These are phyloP conservation scores for Epinotia brunnichana DNA, from an alignment of 2,888 invertebrate genomes.

Conservation along the genomic window DNA sequence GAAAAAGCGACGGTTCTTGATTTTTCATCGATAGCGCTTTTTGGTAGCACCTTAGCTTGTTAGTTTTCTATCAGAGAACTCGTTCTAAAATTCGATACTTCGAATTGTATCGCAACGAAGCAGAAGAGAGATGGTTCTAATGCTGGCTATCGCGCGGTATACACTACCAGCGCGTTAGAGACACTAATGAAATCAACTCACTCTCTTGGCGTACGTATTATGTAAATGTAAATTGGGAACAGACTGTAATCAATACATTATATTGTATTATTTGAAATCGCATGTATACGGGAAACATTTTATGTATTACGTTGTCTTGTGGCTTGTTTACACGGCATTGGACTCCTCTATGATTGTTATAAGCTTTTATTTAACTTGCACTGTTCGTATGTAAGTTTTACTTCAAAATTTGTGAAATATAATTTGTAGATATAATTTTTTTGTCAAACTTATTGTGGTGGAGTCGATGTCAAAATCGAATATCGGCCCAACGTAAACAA, in stretches of 20 bases:
- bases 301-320: background rate
- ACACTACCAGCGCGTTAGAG: background rate
- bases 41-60: background rate
- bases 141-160: background rate
- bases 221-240: too few relatives aligned
- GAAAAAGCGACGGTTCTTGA: background rate
- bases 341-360: too few relatives aligned
- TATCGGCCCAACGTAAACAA: too few relatives aligned
- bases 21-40: background rate
- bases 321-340: background rate
- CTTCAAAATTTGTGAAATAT: too few relatives aligned
- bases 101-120: slow-evolving; percentile 10
- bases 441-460: too few relatives aligned
- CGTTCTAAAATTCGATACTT: background rate
- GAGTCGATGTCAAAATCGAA: too few relatives aligned
- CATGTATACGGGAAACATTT: background rate
- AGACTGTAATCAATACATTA: background rate
- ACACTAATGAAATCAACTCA: background rate
- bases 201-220: background rate
- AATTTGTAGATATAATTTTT: too few relatives aligned
- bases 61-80: background rate
- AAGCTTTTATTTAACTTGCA: too few relatives aligned
- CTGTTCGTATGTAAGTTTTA: too few relatives aligned
- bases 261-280: background rate
- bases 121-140: background rate